These are phyloP conservation scores for Acrocephalus scirpaceus DNA, from an alignment of 2,797 vertebrate species.

Conservation along the genomic window DNA sequence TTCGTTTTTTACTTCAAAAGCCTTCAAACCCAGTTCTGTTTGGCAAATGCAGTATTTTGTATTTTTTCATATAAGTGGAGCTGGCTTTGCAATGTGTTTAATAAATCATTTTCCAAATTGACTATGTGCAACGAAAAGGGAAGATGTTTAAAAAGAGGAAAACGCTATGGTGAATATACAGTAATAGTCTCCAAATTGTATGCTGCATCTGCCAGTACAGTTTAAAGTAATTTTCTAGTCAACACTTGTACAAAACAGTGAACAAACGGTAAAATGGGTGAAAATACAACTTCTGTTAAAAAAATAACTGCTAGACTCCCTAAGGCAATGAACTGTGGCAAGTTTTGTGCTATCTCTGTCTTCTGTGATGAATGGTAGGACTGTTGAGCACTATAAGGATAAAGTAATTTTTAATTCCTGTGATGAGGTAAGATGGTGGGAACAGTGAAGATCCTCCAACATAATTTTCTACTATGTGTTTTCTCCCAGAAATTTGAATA, in stretches of 20 bases:
- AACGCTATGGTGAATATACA: not conserved
- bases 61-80: not conserved
- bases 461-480: not conserved
- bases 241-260: not conserved
- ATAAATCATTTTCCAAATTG: not conserved
- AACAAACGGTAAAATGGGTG: not conserved
- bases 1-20: not conserved
- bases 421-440: not conserved
- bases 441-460: not conserved
- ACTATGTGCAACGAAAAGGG: not conserved
- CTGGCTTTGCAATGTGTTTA: not conserved
- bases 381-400: not conserved
- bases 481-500: not conserved
- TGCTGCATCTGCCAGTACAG: not conserved
- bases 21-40: not conserved
- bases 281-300: not conserved
- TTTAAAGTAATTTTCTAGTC: not conserved
- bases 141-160: not conserved
- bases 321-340: not conserved
- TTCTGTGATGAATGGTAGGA: not conserved
- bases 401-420: not conserved
- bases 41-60: not conserved
- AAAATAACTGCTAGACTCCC: not conserved
- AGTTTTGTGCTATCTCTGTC: not conserved
- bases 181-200: not conserved